Percentiles rank a stretch among this genome's conserved stretches.
phyloP scores from a whole-genome alignment of 2,797 vertebrate genomes.

The Geotria australis region DNA sequence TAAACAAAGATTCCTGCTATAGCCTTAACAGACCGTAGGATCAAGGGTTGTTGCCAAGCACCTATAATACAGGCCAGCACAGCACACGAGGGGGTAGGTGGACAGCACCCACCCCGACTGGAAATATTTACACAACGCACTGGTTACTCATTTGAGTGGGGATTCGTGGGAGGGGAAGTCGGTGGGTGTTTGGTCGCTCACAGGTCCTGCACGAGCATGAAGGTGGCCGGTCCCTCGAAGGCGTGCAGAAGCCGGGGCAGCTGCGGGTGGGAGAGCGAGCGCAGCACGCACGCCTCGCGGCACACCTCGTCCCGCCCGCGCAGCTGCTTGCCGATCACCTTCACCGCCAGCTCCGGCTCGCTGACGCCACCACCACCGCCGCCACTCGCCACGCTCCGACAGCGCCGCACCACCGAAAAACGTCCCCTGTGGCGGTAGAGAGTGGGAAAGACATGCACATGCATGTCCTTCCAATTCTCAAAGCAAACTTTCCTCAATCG shows the following conservation, averaged over 20 bases:
- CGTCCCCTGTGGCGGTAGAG: conserved; percentile 46
- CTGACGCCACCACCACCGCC: conserved; percentile 10
- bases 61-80: too few relatives aligned
- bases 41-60: too few relatives aligned
- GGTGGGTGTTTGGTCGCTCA: conserved; percentile 10
- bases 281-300: conserved; percentile 58
- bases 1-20: neutral
- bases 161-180: too few relatives aligned
- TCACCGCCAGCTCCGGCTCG: conserved; percentile 55
- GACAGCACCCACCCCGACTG: too few relatives aligned
- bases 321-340: conserved; percentile 88
- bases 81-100: too few relatives aligned
- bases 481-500: neutral
- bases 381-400: conserved; percentile 26
- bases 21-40: neutral
- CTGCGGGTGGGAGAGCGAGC: conserved; percentile 65
- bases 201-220: conserved; percentile 68
- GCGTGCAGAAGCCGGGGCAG: conserved; percentile 53
- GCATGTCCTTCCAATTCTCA: neutral
- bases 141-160: too few relatives aligned
- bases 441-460: neutral
- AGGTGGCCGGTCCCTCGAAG: conserved; percentile 67
- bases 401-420: conserved; percentile 79
- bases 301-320: conserved; percentile 82
- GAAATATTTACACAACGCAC: too few relatives aligned